Evolutionary conservation across 2,888 invertebrate species (phyloP).

Genomic region (Drosophila ezoana): DNA sequence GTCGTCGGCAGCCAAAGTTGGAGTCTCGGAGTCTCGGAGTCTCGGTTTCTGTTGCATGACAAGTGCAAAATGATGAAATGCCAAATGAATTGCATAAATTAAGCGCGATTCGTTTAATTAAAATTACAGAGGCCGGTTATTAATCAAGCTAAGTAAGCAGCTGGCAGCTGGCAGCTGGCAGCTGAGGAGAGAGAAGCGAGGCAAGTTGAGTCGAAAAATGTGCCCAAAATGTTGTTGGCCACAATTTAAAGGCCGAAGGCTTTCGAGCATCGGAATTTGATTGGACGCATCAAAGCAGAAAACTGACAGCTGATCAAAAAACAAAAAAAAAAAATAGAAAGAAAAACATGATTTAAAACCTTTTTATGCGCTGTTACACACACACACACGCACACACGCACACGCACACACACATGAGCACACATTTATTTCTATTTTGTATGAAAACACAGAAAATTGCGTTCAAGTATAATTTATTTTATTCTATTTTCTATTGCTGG

Average conservation of each 20-base stretch:
- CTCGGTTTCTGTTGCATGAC: slow-evolving; percentile 63
- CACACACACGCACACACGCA: slow-evolving; percentile 6
- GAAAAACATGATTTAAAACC: slow-evolving; percentile 14
- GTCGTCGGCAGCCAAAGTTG: slow-evolving; percentile 7
- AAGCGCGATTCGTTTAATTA: slow-evolving; percentile 80
- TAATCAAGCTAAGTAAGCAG: slow-evolving; percentile 69
- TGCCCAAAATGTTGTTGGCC: slow-evolving; percentile 4
- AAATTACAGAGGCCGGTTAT: slow-evolving; percentile 69
- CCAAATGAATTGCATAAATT: slow-evolving; percentile 80
- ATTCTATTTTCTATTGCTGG: neutral
- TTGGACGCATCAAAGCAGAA: slow-evolving; percentile 72
- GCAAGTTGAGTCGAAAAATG: neutral
- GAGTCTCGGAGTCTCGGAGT: neutral
- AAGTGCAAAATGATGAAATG: slow-evolving; percentile 81
- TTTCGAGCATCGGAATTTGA: slow-evolving; percentile 70
- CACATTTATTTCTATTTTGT: neutral
- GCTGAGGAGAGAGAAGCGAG: neutral
- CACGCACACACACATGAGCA: neutral
- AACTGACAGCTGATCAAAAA: slow-evolving; percentile 49
- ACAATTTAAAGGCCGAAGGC: slow-evolving; percentile 18
- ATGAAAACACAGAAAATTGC: neutral
- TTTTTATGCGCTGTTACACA: slow-evolving; percentile 25
- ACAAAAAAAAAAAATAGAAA: slow-evolving; percentile 6
- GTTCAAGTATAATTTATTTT: slow-evolving; percentile 21
- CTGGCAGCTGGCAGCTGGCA: neutral